Conservation (phyloP, 2,888 invertebrate genomes). For the Bugulina stolonifera region DNA sequence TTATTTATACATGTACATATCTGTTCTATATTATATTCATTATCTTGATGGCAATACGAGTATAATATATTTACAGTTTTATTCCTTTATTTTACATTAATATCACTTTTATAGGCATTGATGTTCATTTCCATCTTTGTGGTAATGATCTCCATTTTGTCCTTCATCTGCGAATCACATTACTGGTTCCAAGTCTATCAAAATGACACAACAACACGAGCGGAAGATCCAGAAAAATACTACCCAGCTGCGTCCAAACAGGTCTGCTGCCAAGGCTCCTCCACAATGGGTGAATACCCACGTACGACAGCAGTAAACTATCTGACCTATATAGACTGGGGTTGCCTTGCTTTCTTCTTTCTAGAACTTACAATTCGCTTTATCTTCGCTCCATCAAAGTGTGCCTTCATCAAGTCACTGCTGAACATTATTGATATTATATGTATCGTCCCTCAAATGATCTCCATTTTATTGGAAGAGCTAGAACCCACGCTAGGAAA, state of each 20-base stretch:
- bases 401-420: conserved; percentile 36
- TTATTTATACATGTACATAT: too few relatives aligned
- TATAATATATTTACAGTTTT: too few relatives aligned
- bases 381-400: conserved; percentile 2
- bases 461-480: conserved; percentile 39
- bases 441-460: conserved; percentile 45
- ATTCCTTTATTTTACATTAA: too few relatives aligned
- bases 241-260: conserved; percentile 21
- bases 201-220: background rate
- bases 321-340: conserved; percentile 3
- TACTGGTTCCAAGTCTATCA: conserved; percentile 13
- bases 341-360: background rate
- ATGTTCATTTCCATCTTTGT: conserved; percentile 14
- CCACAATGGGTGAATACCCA: background rate
- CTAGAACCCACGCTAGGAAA: background rate
- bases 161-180: conserved; percentile 20
- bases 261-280: background rate
- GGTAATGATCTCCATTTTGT: conserved; percentile 12
- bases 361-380: conserved; percentile 1
- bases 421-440: conserved; percentile 47
- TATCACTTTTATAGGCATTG: background rate
- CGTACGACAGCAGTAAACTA: background rate
- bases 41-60: too few relatives aligned
- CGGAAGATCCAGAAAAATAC: conserved; percentile 8
- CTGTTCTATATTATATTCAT: too few relatives aligned